Evolutionary conservation across 2,113 vertebrate species (phyloP).

Genomic region (Regulus satrapa): DNA sequence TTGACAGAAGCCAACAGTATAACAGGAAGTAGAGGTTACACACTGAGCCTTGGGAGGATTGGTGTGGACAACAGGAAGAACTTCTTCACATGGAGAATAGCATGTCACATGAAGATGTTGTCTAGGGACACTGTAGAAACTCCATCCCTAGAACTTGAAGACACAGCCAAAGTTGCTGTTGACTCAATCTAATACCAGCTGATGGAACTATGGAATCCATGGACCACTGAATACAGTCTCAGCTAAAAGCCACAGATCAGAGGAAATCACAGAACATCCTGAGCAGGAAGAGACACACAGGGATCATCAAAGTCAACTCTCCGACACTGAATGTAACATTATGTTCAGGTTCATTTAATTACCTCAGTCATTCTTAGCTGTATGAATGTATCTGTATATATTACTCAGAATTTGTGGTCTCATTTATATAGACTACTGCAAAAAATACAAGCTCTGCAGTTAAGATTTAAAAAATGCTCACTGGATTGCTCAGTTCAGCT

Average conservation of each 20-base stretch:
- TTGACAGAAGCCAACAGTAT: neutral
- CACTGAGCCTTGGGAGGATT: neutral
- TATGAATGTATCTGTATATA: neutral
- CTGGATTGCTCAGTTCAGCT: neutral
- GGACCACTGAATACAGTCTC: neutral
- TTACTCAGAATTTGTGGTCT: neutral
- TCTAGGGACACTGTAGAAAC: neutral
- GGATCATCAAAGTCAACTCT: neutral
- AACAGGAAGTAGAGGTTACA: neutral
- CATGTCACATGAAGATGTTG: neutral
- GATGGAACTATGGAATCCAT: neutral
- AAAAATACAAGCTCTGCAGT: neutral
- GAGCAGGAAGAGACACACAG: neutral
- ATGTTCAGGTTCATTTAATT: neutral
- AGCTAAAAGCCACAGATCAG: neutral
- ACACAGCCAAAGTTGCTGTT: neutral
- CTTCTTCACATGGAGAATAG: neutral
- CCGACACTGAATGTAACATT: neutral
- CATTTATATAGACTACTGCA: neutral
- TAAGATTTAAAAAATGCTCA: neutral
- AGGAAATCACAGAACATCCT: neutral
- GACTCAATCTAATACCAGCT: neutral
- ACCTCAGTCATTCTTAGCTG: neutral
- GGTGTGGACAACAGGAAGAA: neutral
- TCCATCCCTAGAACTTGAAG: neutral